Evolutionary conservation across 2,113 vertebrate species (phyloP), one percentile per base, ranked within the genome.

Genomic region (Tychaedon coryphoeus): DNA sequence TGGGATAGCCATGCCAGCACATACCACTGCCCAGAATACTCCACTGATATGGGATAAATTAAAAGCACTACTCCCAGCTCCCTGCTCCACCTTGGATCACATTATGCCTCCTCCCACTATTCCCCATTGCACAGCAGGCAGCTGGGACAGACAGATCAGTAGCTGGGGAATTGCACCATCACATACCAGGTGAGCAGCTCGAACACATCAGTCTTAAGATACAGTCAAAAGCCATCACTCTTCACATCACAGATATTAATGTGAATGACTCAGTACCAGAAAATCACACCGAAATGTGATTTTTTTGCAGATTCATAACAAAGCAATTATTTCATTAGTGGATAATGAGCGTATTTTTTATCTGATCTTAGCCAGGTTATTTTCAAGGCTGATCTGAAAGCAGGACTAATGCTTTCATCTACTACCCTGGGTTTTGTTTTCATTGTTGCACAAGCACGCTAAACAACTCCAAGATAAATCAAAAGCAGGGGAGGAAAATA

Each of bases 321-420:
- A 66, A 86, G 72, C 40, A 93, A 94, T 97, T 96, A 93, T 84
- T 97, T 96, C 60, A 90, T 95, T 94, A 96, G 56, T 62, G 78
- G 43, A 53, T 91, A 96, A 91, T 77, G n/a, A 80, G 45, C 38
- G 11, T n/a, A 79, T 64, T 96, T 96, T 86, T 90, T 22, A 62
- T 73, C 82, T 77, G 56, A 93, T 88, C 53, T 74, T 83, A 84
- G 54, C 22, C 58, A 83, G 22, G 45, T 75, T 88, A 73, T 90
- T 93, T 95, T 92, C 80, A 94, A 73, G 40, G 53, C 48, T 80
- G 56, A 70, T 80, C 12, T 86, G 48, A 90, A 66, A 90, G 85
- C 56, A 86, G 67, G 78, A 73, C 14, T 77, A 28, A 34, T 50
- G 72, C 72, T 88, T 94, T 94, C 71, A 88, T 94, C 79, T 88